Conservation (phyloP, 92 coral and sea anemone species). For the Isaurus tuberculatus region DNA sequence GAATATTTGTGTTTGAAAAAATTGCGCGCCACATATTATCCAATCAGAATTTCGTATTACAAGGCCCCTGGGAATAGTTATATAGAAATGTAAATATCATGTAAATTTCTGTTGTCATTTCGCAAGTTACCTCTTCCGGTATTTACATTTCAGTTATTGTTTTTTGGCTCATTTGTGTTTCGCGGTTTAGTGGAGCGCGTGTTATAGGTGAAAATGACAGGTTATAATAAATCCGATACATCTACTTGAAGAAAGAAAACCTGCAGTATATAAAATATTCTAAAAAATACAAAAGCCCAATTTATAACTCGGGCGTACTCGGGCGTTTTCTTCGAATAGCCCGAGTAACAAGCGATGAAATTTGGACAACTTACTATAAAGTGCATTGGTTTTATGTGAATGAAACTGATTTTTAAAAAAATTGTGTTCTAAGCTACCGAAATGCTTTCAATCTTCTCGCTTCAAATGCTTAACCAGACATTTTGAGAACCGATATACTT, state of each 20-base stretch:
- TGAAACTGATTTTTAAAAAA: too few species aligned
- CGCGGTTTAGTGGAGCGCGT: conserved; percentile 32
- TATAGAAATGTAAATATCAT: conserved; percentile 38
- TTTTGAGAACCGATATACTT: too few species aligned
- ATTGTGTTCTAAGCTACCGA: too few species aligned
- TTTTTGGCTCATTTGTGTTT: neutral
- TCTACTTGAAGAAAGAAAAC: neutral
- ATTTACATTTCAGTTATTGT: conserved; percentile 22
- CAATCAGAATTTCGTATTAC: conserved; percentile 20
- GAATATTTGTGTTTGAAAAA: conserved; percentile 42
- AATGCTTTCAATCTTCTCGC: too few species aligned
- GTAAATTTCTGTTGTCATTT: conserved; percentile 42
- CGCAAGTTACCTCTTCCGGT: neutral
- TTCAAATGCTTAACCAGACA: too few species aligned
- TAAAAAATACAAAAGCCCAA: too few species aligned
- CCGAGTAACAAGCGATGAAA: too few species aligned
- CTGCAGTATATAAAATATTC: too few species aligned
- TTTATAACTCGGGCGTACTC: too few species aligned
- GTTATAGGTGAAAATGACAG: conserved; percentile 27
- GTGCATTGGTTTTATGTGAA: too few species aligned
- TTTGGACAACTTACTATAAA: too few species aligned
- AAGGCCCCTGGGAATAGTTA: conserved; percentile 34
- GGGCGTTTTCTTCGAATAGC: too few species aligned
- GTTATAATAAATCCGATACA: neutral
- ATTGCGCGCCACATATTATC: conserved; percentile 27